Conservation (phyloP, 2,888 invertebrate species). For the Orthosia incerta region DNA sequence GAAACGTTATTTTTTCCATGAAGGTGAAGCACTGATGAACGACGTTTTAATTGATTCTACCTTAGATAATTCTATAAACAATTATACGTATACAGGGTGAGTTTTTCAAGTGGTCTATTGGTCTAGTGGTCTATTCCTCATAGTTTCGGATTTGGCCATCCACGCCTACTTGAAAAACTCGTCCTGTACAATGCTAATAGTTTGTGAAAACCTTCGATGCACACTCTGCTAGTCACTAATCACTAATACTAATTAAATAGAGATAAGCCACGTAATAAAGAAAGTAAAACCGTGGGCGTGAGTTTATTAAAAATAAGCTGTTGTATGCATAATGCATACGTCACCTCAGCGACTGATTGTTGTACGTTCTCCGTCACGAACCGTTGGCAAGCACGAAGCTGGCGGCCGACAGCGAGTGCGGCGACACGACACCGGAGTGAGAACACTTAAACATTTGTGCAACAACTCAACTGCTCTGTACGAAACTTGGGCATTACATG, state of each 20-base stretch:
- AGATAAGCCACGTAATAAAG: slow-evolving; percentile 41
- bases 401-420: slow-evolving; percentile 41
- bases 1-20: slow-evolving; percentile 59
- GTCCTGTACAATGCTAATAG: neutral
- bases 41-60: neutral
- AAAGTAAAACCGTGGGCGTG: slow-evolving; percentile 33
- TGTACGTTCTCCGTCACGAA: slow-evolving; percentile 70
- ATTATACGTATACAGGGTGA: neutral
- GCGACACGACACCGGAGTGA: slow-evolving; percentile 69
- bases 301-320: slow-evolving; percentile 41
- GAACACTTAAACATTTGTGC: slow-evolving; percentile 77
- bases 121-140: too few relatives aligned
- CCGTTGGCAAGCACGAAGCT: slow-evolving; percentile 68
- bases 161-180: too few relatives aligned
- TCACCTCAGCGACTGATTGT: slow-evolving; percentile 37
- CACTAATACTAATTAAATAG: slow-evolving; percentile 27
- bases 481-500: slow-evolving; percentile 85
- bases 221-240: neutral
- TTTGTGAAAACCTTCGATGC: neutral
- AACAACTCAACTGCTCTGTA: slow-evolving; percentile 77
- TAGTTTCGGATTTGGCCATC: too few relatives aligned
- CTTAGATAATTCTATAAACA: neutral
- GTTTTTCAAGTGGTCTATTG: too few relatives aligned
- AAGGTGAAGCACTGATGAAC: neutral
- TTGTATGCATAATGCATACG: slow-evolving; percentile 40